Conservation (phyloP, 2,113 vertebrate genomes). For the Heterotilapia buettikoferi region DNA sequence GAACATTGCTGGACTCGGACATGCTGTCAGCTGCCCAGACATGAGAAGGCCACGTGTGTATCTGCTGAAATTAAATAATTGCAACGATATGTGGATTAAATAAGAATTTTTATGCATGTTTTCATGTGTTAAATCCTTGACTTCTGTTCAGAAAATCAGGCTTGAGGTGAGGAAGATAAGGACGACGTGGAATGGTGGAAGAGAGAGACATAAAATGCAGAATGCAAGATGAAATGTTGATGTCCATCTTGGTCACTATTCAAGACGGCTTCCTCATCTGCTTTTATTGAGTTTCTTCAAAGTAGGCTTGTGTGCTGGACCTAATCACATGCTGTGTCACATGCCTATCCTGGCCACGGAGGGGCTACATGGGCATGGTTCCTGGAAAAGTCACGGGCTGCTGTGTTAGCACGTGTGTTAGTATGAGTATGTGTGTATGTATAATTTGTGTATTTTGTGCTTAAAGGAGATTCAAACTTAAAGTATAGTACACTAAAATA, state of each 20-base stretch:
- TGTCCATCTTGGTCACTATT: background rate
- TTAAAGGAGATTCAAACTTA: background rate
- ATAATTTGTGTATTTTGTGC: background rate
- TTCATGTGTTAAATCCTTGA: no score
- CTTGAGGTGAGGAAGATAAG: background rate
- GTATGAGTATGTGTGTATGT: background rate
- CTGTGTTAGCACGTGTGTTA: background rate
- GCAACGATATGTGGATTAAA: no score
- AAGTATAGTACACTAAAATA: background rate
- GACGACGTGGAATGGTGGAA: rapidly evolving
- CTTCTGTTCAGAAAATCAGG: no score
- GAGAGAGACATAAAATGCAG: background rate
- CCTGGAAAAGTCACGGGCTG: background rate
- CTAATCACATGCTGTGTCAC: background rate
- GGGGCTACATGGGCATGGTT: background rate
- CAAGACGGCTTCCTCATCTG: rapidly evolving
- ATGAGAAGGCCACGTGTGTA: background rate
- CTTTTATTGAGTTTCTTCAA: background rate
- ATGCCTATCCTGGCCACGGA: background rate
- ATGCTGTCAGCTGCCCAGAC: background rate
- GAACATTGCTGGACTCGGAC: background rate
- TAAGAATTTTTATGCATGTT: no score
- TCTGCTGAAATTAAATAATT: no score
- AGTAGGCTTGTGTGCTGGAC: background rate
- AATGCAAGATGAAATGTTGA: background rate